Evolutionary conservation across 53 echinoderm and acorn worm species (phyloP).

Genomic region (Echinometra lucunter): DNA sequence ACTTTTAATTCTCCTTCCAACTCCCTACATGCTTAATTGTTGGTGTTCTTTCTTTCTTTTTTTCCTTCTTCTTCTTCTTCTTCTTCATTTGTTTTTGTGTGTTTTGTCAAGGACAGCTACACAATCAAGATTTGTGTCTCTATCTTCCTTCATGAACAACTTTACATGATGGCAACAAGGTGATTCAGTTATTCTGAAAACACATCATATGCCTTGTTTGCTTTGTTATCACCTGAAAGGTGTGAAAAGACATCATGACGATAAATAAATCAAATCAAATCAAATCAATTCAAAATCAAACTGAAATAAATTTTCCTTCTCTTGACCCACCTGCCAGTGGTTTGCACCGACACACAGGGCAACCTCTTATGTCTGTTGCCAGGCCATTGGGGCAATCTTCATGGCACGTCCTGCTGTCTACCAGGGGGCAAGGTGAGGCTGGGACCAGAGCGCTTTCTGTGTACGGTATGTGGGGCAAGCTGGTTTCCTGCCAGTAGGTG

Average conservation of each 20-base stretch:
- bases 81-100: no score
- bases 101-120: background rate
- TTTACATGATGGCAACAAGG: no score
- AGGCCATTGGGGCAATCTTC: slow-evolving; percentile 62
- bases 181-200: no score
- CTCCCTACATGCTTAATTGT: no score
- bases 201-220: no score
- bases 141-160: no score
- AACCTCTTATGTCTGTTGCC: slow-evolving; percentile 68
- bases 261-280: background rate
- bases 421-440: slow-evolving; percentile 8
- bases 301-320: background rate
- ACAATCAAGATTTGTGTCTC: no score
- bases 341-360: slow-evolving; percentile 66
- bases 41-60: no score
- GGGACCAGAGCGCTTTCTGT: slow-evolving; percentile 23
- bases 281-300: background rate
- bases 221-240: background rate
- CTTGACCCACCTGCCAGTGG: slow-evolving; percentile 22
- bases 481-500: slow-evolving; percentile 54
- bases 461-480: background rate
- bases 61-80: no score
- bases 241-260: background rate
- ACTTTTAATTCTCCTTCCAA: background rate
- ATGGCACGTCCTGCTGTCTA: slow-evolving; percentile 41